Evolutionary conservation across 37 sponge, comb jelly and placozoan genomes (phyloP), one percentile per base, ranked within the genome.

Genomic region (Chondrilla cf. caribensis): DNA sequence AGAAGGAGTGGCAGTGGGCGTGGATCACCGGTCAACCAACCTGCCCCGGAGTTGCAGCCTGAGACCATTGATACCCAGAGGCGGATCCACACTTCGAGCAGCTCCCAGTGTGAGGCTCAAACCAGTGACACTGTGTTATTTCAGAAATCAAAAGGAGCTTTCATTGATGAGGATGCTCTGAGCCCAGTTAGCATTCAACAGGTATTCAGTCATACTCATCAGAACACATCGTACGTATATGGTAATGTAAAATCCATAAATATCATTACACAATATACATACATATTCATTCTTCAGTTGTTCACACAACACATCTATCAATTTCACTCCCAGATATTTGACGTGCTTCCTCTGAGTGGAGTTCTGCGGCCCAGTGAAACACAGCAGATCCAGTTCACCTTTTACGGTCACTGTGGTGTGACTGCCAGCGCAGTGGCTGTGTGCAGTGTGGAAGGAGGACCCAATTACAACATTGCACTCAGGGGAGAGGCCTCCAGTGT

Each of bases 281-380:
- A n/a, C n/a, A n/a, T n/a, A n/a, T n/a, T n/a, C n/a, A n/a, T n/a
- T n/a, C n/a, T n/a, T n/a, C n/a, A n/a, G n/a, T n/a, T n/a, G n/a
- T n/a, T n/a, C n/a, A n/a, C n/a, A n/a, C n/a, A n/a, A n/a, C n/a
- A n/a, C n/a, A n/a, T n/a, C n/a, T n/a, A n/a, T n/a, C n/a, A n/a
- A n/a, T n/a, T n/a, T n/a, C n/a, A n/a, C n/a, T n/a, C n/a, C n/a
- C 79, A 97, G 94, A 76, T 98, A 31, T 98, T 98, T 89, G 99
- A 98, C 62, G 91, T 98, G n/a, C 90, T 98, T 11, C 99, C 99
- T 18, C 83, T 98, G 11, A 90, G 94, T 70, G 96, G 96, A 15
- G 65, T 47, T 2, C 84, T 98, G 41, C 83, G 80, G 42, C 94
- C 94, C 0, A 96, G 94, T 5, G 81, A 89, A 54, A 65, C 88